phyloP scores from a whole-genome alignment of 2,888 invertebrate genomes.

The Leucoma salicis region DNA sequence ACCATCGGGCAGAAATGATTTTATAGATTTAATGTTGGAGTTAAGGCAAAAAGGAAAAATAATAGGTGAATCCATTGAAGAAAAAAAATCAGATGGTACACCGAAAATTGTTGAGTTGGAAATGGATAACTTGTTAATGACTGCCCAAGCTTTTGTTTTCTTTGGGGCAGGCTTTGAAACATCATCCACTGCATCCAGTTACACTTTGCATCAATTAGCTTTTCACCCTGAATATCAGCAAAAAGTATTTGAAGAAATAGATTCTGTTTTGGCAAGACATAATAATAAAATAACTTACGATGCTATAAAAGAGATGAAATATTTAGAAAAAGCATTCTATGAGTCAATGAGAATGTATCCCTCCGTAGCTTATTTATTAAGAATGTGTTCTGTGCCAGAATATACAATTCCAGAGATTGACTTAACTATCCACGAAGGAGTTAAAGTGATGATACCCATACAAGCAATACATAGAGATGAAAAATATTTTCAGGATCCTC shows the following conservation, averaged over 20 bases:
- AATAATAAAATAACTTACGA: slow-evolving; percentile 61
- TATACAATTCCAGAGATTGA: slow-evolving; percentile 66
- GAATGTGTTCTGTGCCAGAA: slow-evolving; percentile 57
- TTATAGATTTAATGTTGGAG: slow-evolving; percentile 66
- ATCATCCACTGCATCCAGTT: slow-evolving; percentile 75
- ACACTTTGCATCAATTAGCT: slow-evolving; percentile 71
- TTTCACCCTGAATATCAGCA: slow-evolving; percentile 68
- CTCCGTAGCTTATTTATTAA: slow-evolving; percentile 60
- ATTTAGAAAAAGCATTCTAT: slow-evolving; percentile 65
- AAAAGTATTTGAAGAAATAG: slow-evolving; percentile 68
- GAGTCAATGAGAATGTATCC: slow-evolving; percentile 72
- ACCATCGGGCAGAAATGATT: slow-evolving; percentile 65
- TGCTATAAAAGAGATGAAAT: slow-evolving; percentile 65
- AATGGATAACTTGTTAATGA: slow-evolving; percentile 56
- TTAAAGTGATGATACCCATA: slow-evolving; percentile 59
- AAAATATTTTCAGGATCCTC: slow-evolving; percentile 59
- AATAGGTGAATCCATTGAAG: slow-evolving; percentile 60
- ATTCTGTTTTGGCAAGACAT: slow-evolving; percentile 55
- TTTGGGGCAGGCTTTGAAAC: slow-evolving; percentile 80
- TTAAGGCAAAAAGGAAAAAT: slow-evolving; percentile 62
- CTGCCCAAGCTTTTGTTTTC: slow-evolving; percentile 70
- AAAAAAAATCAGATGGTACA: slow-evolving; percentile 52
- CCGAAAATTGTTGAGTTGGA: slow-evolving; percentile 56
- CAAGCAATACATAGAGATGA: slow-evolving; percentile 67
- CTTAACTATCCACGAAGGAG: slow-evolving; percentile 58